Conservation (phyloP, 2,888 invertebrate species). For the Thumatha senex region DNA sequence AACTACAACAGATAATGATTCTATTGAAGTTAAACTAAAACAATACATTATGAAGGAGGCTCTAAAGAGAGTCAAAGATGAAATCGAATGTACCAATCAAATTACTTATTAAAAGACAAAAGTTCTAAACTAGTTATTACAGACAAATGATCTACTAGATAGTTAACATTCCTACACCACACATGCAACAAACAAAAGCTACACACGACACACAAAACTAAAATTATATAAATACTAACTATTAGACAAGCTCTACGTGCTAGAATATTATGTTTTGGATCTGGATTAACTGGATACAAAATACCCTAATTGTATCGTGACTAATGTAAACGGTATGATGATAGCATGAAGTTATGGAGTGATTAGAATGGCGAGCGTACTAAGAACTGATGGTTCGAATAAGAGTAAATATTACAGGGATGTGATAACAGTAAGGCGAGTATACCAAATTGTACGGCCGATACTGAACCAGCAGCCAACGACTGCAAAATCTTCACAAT, state of each 20-base stretch:
- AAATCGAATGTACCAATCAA: constrained; percentile 47
- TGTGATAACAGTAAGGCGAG: constrained; percentile 53
- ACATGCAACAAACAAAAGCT: constrained; percentile 67
- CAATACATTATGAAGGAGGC: constrained; percentile 27
- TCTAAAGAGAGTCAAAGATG: constrained; percentile 43
- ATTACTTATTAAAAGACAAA: constrained; percentile 41
- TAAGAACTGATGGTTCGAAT: constrained; percentile 40
- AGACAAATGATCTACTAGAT: constrained; percentile 22
- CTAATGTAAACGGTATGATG: constrained; percentile 60
- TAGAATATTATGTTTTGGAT: constrained; percentile 43
- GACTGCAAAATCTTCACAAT: constrained; percentile 68
- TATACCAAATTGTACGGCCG: constrained; percentile 69
- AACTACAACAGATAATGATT: not conserved
- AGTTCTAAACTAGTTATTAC: constrained; percentile 30
- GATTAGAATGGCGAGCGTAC: constrained; percentile 57
- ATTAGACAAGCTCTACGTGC: constrained; percentile 66
- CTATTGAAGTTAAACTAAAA: constrained; percentile 9
- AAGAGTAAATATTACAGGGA: constrained; percentile 45
- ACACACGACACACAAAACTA: constrained; percentile 50
- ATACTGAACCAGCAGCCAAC: constrained; percentile 65
- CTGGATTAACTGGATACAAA: constrained; percentile 49
- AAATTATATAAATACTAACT: constrained; percentile 49
- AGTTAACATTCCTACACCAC: constrained; percentile 54
- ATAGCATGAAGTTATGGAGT: constrained; percentile 49
- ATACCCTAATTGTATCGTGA: constrained; percentile 43